Evolutionary conservation across 2,888 invertebrate species (phyloP).

Genomic region (Tillus elongatus): DNA sequence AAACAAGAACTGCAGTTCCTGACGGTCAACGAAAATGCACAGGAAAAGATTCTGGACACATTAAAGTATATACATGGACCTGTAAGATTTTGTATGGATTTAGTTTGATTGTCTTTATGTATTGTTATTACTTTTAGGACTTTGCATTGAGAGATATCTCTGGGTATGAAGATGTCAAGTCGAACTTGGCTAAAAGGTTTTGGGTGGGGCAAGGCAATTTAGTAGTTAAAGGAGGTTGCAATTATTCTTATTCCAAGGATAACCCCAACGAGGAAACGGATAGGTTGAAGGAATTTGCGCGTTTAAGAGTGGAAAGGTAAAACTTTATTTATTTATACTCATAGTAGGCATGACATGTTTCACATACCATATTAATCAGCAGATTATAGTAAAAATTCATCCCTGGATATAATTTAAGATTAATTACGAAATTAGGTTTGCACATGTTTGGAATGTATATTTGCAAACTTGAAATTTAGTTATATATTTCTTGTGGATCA

Average conservation of each 20-base stretch:
- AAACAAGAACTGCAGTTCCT: slow-evolving; percentile 71
- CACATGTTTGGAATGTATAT: too few species aligned
- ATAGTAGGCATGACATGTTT: too few species aligned
- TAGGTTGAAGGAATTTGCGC: slow-evolving; percentile 59
- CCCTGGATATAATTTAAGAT: too few species aligned
- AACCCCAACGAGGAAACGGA: slow-evolving; percentile 53
- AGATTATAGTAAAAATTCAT: too few species aligned
- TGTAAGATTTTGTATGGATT: slow-evolving; percentile 42
- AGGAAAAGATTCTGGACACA: slow-evolving; percentile 65
- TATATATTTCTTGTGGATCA: too few species aligned
- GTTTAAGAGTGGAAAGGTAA: slow-evolving; percentile 63
- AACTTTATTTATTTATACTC: slow-evolving; percentile 14
- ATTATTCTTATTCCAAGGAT: slow-evolving; percentile 54
- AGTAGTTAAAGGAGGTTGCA: slow-evolving; percentile 61
- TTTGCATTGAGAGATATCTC: slow-evolving; percentile 43
- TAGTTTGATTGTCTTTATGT: not conserved
- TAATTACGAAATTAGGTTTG: too few species aligned
- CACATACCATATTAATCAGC: too few species aligned
- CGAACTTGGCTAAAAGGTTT: slow-evolving; percentile 59
- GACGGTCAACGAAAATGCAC: slow-evolving; percentile 57
- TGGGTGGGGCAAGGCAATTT: slow-evolving; percentile 72
- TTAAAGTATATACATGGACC: slow-evolving; percentile 66
- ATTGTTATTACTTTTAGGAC: slow-evolving; percentile 35
- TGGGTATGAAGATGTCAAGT: slow-evolving; percentile 54
- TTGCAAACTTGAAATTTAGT: too few species aligned